Evolutionary conservation across 2,113 vertebrate species (phyloP), one percentile per base, ranked within the genome.

Genomic region (Scortum barcoo): DNA sequence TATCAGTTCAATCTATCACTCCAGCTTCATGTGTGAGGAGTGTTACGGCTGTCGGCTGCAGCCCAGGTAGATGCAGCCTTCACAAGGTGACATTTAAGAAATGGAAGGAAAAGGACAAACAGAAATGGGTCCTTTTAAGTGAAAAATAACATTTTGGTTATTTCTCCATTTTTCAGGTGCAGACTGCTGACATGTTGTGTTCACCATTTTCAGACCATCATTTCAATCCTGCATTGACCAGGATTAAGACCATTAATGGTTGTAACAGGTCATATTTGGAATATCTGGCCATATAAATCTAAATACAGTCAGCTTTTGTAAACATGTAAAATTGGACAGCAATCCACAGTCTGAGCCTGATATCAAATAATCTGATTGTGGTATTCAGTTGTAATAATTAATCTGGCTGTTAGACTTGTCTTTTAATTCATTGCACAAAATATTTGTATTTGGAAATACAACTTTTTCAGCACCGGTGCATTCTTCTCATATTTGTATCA

Each of bases 1-100:
- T 14, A 3, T 36, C 42, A 0, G 9, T 54, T 76, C 24, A 13
- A n/a, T 69, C 7, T n/a, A 1, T 2, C 1, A 8, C 50, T 63
- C 44, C 2, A 22, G 44, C 26, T 65, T n/a, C n/a, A 13, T 46
- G 16, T 28, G 24, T 54, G 36, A 24, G 9, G 14, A 36, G 51
- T 19, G 46, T 61, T 13, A 22, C 5, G 3, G 7, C 58, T 78
- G 24, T 50, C 30, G 28, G 30, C 26, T 19, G 24, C 33, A 53
- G 72, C 9, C 22, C 48, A 51, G 53, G 50, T 42, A 26, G 60
- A 50, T 24, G 12, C 26, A 62, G 38, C 46, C 46, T 70, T 72
- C 38, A 75, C 26, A 42, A 46, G 20, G 10, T 86, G 86, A 73
- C 90, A 80, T 88, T 89, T 85, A 81, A 51, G 33, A 78, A 84